Conservation (phyloP, 2,797 vertebrate genomes). For the Pantherophis alleghaniensis region DNA sequence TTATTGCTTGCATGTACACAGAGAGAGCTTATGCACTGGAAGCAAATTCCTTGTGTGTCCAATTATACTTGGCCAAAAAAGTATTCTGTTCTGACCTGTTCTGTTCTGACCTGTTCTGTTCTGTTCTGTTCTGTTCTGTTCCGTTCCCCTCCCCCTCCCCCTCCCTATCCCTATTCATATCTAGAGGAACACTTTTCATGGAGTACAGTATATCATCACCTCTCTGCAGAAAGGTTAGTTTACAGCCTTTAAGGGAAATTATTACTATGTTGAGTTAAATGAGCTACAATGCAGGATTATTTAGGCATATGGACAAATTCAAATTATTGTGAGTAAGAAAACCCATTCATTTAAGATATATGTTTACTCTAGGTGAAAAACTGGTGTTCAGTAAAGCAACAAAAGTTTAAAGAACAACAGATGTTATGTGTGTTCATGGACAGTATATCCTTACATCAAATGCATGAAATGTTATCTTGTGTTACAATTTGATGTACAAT, state of each 20-base stretch:
- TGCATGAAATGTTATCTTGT: not conserved
- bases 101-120: too few relatives aligned
- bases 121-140: too few relatives aligned
- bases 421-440: not conserved
- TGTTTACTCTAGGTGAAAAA: not conserved
- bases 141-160: too few relatives aligned
- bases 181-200: not conserved
- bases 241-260: not conserved
- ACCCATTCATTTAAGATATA: not conserved
- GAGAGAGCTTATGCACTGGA: not conserved
- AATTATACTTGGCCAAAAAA: not conserved
- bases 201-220: not conserved
- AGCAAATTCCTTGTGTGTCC: not conserved
- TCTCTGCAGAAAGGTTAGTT: not conserved
- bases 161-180: not conserved
- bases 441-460: not conserved
- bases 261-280: not conserved
- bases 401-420: not conserved
- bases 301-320: not conserved
- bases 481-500: not conserved
- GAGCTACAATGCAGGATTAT: not conserved
- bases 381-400: not conserved
- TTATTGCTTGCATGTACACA: not conserved
- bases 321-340: not conserved
- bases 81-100: not conserved